These are phyloP conservation scores for Pilophorus perplexus DNA, from an alignment of 2,888 invertebrate species.

Conservation along the genomic window DNA sequence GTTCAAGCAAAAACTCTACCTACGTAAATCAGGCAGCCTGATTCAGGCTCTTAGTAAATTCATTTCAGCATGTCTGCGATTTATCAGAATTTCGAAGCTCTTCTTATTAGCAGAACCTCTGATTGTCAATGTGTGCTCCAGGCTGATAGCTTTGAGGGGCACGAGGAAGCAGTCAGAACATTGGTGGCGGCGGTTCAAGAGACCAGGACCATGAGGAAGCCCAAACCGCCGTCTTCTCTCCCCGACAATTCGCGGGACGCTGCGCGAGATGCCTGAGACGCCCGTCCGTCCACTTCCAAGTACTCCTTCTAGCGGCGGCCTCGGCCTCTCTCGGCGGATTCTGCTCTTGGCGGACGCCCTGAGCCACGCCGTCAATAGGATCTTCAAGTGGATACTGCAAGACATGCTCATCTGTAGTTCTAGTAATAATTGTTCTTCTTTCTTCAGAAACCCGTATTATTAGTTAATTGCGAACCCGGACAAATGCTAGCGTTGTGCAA, in stretches of 20 bases:
- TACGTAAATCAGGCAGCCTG: too few species aligned
- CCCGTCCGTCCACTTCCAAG: slow-evolving; percentile 20
- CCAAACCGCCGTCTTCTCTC: slow-evolving; percentile 43
- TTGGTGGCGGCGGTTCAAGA: slow-evolving; percentile 67
- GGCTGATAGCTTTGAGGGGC: slow-evolving; percentile 67
- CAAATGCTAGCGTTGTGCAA: too few species aligned
- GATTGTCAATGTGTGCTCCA: too few species aligned
- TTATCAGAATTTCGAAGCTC: too few species aligned
- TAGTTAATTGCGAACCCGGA: too few species aligned
- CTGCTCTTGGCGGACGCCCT: not conserved
- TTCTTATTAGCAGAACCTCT: too few species aligned
- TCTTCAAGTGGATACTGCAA: not conserved
- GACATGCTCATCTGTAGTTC: slow-evolving; percentile 5
- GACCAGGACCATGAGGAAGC: slow-evolving; percentile 57
- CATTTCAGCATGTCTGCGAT: too few species aligned
- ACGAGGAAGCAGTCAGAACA: slow-evolving; percentile 66
- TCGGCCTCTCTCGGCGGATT: not conserved
- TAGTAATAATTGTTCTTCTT: slow-evolving; percentile 24
- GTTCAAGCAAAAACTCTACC: too few species aligned
- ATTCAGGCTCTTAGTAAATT: too few species aligned
- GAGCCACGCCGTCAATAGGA: not conserved
- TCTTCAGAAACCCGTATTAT: too few species aligned
- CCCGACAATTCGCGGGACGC: too few species aligned
- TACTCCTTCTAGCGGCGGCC: slow-evolving; percentile 32
- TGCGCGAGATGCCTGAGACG: slow-evolving; percentile 39